Percentiles rank a stretch among this genome's conserved stretches.
Evolutionary conservation across 2,888 invertebrate species (phyloP).

Genomic region (Cybosia mesomella): DNA sequence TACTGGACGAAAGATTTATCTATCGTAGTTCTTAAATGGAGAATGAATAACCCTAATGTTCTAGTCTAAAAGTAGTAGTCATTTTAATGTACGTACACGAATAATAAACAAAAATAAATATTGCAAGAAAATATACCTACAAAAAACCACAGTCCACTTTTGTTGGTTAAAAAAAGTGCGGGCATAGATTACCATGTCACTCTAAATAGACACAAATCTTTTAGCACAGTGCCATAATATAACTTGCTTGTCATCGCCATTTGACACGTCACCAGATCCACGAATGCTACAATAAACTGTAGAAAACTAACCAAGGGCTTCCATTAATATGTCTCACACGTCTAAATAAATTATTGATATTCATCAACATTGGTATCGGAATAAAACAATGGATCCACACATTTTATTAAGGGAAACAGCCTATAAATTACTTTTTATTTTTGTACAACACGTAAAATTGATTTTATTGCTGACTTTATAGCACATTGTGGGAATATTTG

Average conservation of each 20-base stretch:
- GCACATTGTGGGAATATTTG: conserved; percentile 28
- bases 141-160: not conserved
- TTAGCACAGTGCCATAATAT: conserved; percentile 58
- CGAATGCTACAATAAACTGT: conserved; percentile 66
- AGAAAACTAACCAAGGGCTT: conserved; percentile 61
- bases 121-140: not conserved
- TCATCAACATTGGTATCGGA: conserved; percentile 61
- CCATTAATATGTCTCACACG: conserved; percentile 60
- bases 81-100: too few relatives aligned
- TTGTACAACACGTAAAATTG: conserved; percentile 29
- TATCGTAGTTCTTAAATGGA: too few relatives aligned
- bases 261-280: conserved; percentile 62
- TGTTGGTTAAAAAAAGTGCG: conserved; percentile 36
- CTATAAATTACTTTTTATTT: conserved; percentile 48
- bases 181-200: conserved; percentile 71
- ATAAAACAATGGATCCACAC: conserved; percentile 53
- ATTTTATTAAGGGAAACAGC: conserved; percentile 49
- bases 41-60: too few relatives aligned
- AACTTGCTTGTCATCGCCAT: conserved; percentile 65
- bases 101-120: not conserved
- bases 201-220: conserved; percentile 77
- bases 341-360: conserved; percentile 57
- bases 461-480: conserved; percentile 35
- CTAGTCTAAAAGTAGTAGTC: not conserved
- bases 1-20: too few relatives aligned